Percentiles rank a stretch among this genome's conserved stretches.
These are phyloP conservation scores for Melanotaenia nigrans DNA, from an alignment of 2,797 vertebrate species.

Conservation along the genomic window DNA sequence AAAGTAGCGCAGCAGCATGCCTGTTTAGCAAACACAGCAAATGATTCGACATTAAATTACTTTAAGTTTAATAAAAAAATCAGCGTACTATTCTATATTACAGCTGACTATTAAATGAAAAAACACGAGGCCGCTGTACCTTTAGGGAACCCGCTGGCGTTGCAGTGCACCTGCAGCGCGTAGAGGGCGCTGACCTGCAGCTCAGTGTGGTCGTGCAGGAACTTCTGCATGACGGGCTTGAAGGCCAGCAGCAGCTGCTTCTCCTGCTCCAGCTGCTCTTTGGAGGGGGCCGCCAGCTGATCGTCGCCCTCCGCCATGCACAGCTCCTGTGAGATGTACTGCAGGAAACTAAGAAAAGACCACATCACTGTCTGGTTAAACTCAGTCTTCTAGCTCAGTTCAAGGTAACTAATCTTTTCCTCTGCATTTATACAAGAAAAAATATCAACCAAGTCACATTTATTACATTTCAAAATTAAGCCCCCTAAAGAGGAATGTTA, in stretches of 20 bases:
- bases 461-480: too few relatives aligned
- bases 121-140: slow-evolving; percentile 73
- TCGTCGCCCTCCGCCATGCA: slow-evolving; percentile 88
- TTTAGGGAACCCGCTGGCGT: slow-evolving; percentile 93
- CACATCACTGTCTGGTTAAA: not conserved
- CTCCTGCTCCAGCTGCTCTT: slow-evolving; percentile 96
- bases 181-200: slow-evolving; percentile 98
- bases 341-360: slow-evolving; percentile 88
- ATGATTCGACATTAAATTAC: not conserved
- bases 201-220: slow-evolving; percentile 97
- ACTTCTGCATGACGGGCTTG: slow-evolving; percentile 99
- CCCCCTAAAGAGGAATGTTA: too few relatives aligned
- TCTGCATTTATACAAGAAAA: not conserved
- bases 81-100: not conserved
- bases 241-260: slow-evolving; percentile 95
- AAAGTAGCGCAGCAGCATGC: slow-evolving; percentile 99
- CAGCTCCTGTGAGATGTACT: slow-evolving; percentile 97
- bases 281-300: slow-evolving; percentile 90
- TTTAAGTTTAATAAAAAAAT: not conserved
- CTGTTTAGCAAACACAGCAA: slow-evolving; percentile 63
- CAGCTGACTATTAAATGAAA: not conserved
- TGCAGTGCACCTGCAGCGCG: slow-evolving; percentile 98
- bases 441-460: not conserved
- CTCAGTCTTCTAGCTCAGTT: not conserved
- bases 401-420: not conserved